Conservation (phyloP, 2,797 vertebrate species). For the Zenarchopterus dispar region DNA sequence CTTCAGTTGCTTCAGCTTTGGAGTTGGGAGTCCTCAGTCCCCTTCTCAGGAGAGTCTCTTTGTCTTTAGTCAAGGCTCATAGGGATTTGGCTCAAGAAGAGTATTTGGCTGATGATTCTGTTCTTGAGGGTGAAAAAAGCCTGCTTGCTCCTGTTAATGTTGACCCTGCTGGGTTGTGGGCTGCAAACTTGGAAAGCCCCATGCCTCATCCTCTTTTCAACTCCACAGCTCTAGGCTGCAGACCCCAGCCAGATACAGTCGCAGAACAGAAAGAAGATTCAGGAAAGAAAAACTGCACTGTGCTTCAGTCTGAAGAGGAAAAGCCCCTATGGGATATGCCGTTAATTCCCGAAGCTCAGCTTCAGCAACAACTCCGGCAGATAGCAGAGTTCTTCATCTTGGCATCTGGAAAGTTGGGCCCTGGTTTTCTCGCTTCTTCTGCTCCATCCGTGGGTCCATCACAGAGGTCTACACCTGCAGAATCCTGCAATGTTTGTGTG, state of each 20-base stretch:
- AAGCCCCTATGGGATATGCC: conserved; percentile 36
- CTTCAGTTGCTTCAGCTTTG: conserved; percentile 41
- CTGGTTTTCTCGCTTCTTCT: conserved; percentile 8
- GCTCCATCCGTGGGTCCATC: background rate
- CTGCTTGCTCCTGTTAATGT: conserved; percentile 14
- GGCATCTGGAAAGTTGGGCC: conserved; percentile 71
- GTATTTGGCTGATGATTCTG: conserved; percentile 37
- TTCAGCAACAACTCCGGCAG: conserved; percentile 82
- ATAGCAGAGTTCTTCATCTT: conserved; percentile 82
- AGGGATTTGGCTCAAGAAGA: conserved; percentile 9
- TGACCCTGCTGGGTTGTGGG: conserved; percentile 44
- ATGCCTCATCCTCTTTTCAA: conserved; percentile 77
- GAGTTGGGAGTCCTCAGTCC: conserved; percentile 60
- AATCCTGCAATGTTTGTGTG: conserved; percentile 64
- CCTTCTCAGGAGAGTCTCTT: conserved; percentile 39
- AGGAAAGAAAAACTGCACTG: conserved; percentile 5
- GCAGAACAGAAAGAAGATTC: conserved; percentile 10
- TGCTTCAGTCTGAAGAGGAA: conserved; percentile 17
- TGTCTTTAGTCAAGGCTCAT: conserved; percentile 8
- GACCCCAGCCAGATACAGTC: conserved; percentile 8
- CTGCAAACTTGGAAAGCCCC: conserved; percentile 72
- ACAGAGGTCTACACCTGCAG: conserved; percentile 22
- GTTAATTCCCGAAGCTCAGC: conserved; percentile 62
- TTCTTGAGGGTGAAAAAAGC: conserved; percentile 45
- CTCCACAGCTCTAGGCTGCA: conserved; percentile 71